These are phyloP conservation scores for Tipula lateralis DNA, from an alignment of 2,888 invertebrate genomes.

Conservation along the genomic window DNA sequence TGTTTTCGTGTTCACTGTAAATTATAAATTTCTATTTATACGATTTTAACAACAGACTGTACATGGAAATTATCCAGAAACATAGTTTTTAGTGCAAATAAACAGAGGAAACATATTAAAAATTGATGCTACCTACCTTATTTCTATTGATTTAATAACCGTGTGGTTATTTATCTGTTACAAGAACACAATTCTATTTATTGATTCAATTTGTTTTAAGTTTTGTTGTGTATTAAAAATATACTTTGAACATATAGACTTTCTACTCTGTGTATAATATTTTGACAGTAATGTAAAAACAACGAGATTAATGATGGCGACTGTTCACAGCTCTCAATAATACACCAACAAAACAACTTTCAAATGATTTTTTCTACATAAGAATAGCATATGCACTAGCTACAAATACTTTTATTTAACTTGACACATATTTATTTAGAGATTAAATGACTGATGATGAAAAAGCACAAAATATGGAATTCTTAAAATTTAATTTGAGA, in stretches of 20 bases:
- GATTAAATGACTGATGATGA: background rate
- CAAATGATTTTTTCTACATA: background rate
- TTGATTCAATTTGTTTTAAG: background rate
- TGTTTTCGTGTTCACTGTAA: background rate
- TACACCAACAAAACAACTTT: background rate
- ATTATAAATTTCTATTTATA: conserved; percentile 11
- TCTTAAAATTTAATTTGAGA: conserved; percentile 19
- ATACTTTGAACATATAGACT: background rate
- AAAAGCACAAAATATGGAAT: background rate
- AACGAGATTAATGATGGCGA: background rate
- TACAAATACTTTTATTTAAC: background rate
- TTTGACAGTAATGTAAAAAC: conserved; percentile 9
- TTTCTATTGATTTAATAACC: conserved; percentile 15
- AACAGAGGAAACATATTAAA: background rate
- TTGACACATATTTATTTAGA: background rate
- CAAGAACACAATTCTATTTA: background rate
- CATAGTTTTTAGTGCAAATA: background rate
- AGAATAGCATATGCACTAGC: background rate
- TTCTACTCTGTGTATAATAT: background rate
- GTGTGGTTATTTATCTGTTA: background rate
- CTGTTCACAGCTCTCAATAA: background rate
- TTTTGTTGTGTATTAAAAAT: background rate
- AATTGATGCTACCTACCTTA: background rate
- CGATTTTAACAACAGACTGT: background rate
- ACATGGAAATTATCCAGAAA: background rate